Conservation (phyloP, 2,113 vertebrate species). For the Chitala chitala region DNA sequence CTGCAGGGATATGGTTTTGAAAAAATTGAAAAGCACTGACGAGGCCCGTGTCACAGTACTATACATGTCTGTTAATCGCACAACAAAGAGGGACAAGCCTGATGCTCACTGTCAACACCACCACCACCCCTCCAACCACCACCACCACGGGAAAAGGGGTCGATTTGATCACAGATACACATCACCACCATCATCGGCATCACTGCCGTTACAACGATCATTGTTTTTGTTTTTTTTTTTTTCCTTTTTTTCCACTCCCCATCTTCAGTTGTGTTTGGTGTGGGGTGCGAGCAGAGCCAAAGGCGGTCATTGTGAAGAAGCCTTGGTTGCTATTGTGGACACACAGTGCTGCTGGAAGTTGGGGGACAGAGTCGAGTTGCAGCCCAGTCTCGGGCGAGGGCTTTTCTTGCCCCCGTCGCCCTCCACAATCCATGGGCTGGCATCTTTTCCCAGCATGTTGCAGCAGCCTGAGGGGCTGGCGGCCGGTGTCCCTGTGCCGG, state of each 20-base stretch:
- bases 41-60: conserved; percentile 71
- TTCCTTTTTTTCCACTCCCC: too few species aligned
- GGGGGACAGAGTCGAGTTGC: conserved; percentile 82
- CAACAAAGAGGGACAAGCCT: conserved; percentile 45
- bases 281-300: not conserved
- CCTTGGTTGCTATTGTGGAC: conserved; percentile 88
- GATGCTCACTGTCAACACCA: conserved; percentile 59
- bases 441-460: conserved; percentile 71
- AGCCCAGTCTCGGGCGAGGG: conserved; percentile 90
- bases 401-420: conserved; percentile 70
- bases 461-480: conserved; percentile 64
- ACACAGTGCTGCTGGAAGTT: conserved; percentile 98
- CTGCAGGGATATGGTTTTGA: too few species aligned
- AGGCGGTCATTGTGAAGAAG: conserved; percentile 86
- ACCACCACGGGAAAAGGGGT: conserved; percentile 53
- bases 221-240: conserved; percentile 3
- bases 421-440: conserved; percentile 76
- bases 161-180: conserved; percentile 63
- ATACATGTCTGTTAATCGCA: conserved; percentile 53
- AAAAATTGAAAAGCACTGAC: too few species aligned
- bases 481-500: conserved; percentile 46
- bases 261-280: conserved; percentile 44
- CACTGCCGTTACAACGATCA: not conserved
- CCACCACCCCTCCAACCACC: conserved; percentile 49
- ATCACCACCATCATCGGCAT: conserved; percentile 51